Conservation (phyloP, 2,797 vertebrate species). For the Malurus splendens region DNA sequence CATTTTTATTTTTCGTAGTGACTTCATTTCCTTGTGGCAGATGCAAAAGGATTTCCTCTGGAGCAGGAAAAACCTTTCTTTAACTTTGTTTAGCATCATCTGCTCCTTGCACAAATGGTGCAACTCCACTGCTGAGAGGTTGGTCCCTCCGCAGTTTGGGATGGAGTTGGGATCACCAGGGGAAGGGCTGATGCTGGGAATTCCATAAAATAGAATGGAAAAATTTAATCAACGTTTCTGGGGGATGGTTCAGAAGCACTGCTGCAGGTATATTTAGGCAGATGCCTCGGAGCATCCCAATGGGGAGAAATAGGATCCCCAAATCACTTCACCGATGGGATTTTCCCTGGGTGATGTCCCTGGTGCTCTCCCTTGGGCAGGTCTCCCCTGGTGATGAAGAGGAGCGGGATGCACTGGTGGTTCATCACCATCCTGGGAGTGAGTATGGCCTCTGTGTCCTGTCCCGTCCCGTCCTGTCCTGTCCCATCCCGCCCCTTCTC, state of each 20-base stretch:
- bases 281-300: background rate
- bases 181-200: background rate
- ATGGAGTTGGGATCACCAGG: background rate
- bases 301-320: rapidly evolving
- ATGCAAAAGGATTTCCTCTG: background rate
- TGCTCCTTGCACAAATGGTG: background rate
- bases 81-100: background rate
- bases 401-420: slow-evolving; percentile 7
- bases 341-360: background rate
- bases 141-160: background rate
- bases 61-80: background rate
- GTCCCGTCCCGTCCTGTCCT: too few relatives aligned
- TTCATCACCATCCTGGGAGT: background rate
- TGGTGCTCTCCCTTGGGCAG: background rate
- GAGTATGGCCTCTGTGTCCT: background rate
- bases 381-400: background rate
- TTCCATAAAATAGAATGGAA: background rate
- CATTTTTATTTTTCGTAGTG: background rate
- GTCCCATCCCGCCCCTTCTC: background rate
- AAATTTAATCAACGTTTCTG: too few relatives aligned
- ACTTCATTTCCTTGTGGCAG: background rate
- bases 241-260: rapidly evolving
- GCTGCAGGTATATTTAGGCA: background rate
- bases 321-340: rapidly evolving
- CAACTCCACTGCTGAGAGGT: background rate